These are phyloP conservation scores for Drosophila carrolli DNA, from an alignment of 1,140 invertebrate species.

Conservation along the genomic window DNA sequence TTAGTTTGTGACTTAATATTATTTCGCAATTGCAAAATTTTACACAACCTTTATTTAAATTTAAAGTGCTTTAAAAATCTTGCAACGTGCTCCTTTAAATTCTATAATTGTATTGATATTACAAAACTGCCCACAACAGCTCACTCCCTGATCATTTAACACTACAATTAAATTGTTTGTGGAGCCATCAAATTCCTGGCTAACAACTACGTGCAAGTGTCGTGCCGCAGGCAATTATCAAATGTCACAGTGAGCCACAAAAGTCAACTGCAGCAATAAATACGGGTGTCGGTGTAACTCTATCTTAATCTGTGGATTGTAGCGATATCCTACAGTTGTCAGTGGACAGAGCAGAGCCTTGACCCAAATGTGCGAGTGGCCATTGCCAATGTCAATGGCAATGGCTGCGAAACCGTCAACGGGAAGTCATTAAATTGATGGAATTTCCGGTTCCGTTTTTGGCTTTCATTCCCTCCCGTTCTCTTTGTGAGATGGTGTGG, in stretches of 20 bases:
- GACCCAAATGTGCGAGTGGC: slow-evolving; percentile 26
- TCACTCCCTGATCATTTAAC: slow-evolving; percentile 7
- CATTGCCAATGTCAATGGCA: slow-evolving; percentile 31
- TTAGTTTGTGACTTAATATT: too few species aligned
- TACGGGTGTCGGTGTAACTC: slow-evolving; percentile 28
- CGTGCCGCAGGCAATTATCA: slow-evolving; percentile 52
- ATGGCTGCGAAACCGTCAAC: slow-evolving; percentile 27
- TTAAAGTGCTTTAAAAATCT: too few species aligned
- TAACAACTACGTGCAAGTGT: slow-evolving; percentile 31
- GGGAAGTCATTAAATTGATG: slow-evolving; percentile 66
- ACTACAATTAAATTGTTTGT: slow-evolving; percentile 2
- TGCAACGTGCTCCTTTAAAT: not conserved
- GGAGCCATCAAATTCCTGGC: slow-evolving; percentile 21
- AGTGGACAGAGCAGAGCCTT: slow-evolving; percentile 11
- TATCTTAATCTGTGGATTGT: slow-evolving; percentile 33
- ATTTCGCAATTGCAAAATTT: too few species aligned
- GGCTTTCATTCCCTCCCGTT: not conserved
- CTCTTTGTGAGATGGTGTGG: slow-evolving; percentile 17
- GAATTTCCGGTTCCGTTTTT: slow-evolving; percentile 61
- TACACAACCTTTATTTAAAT: not conserved
- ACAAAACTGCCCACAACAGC: not conserved
- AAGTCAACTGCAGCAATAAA: slow-evolving; percentile 44
- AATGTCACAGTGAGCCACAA: slow-evolving; percentile 39
- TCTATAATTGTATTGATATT: not conserved
- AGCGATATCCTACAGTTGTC: slow-evolving; percentile 24